Evolutionary conservation across 2,113 vertebrate species (phyloP).

Genomic region (Tiliqua scincoides): DNA sequence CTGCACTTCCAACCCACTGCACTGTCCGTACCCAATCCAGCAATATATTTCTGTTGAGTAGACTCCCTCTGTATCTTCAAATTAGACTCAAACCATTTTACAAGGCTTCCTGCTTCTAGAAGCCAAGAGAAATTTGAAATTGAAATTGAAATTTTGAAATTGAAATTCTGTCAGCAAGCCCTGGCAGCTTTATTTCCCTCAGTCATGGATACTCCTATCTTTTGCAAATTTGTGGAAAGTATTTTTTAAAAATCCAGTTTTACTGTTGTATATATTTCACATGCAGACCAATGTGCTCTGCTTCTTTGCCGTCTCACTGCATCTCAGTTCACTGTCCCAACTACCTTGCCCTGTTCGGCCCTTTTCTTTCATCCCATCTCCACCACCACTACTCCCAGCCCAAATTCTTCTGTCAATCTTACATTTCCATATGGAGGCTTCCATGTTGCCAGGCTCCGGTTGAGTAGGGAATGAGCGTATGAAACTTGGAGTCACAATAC

Average conservation of each 20-base stretch:
- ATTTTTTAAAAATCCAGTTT: not conserved
- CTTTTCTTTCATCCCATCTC: not conserved
- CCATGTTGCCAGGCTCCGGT: constrained; percentile 69
- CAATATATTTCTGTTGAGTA: not conserved
- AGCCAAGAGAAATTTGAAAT: not conserved
- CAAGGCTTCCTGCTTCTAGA: not conserved
- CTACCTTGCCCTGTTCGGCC: not conserved
- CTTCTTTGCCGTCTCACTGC: not conserved
- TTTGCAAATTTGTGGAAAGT: not conserved
- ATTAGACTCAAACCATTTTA: not conserved
- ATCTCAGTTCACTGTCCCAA: not conserved
- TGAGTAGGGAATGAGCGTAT: constrained; percentile 76
- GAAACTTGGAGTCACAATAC: constrained; percentile 93
- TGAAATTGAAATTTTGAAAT: too few species aligned
- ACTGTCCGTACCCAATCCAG: not conserved
- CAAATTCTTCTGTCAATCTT: constrained; percentile 45
- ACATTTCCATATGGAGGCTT: constrained; percentile 81
- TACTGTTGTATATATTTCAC: not conserved
- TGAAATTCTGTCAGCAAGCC: not conserved
- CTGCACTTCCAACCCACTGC: too few species aligned
- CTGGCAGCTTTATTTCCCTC: not conserved
- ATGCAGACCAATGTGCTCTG: not conserved
- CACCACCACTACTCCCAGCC: not conserved
- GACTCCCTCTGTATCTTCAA: not conserved
- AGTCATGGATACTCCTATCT: not conserved